A percentile compares a stretch with the other conserved stretches of the same genome.
Conservation (phyloP, 2,113 vertebrate species). For the Elanus axillaris region DNA sequence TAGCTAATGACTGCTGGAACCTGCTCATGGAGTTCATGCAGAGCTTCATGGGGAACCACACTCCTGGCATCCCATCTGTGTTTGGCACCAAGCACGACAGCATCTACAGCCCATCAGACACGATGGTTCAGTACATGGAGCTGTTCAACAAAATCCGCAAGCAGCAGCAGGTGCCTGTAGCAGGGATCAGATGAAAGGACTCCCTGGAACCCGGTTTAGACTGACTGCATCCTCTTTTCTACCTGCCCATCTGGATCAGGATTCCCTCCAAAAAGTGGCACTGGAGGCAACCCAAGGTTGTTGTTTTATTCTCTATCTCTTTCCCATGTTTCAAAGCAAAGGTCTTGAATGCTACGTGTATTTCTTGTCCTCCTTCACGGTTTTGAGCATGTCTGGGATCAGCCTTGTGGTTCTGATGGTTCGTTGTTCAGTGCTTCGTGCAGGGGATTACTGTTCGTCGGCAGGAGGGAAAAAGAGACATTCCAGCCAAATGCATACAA, state of each 20-base stretch:
- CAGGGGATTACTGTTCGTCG: background rate
- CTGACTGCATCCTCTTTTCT: background rate
- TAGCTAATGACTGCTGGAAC: slow-evolving; percentile 96
- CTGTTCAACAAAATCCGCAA: slow-evolving; percentile 97
- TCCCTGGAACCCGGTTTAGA: background rate
- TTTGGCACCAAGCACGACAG: slow-evolving; percentile 85
- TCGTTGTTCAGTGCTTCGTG: fast-evolving
- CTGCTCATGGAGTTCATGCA: slow-evolving; percentile 95
- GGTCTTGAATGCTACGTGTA: fast-evolving
- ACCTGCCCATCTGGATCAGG: background rate
- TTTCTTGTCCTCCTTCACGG: background rate
- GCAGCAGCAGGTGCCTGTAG: slow-evolving; percentile 86
- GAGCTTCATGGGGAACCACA: slow-evolving; percentile 85
- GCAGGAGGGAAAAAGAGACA: background rate
- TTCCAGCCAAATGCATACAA: background rate
- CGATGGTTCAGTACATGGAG: slow-evolving; percentile 96
- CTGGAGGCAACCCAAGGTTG: background rate
- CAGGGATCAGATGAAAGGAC: slow-evolving; percentile 77
- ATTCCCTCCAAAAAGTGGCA: background rate
- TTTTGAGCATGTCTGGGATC: background rate
- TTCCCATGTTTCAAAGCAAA: background rate
- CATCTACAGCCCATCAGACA: slow-evolving; percentile 84
- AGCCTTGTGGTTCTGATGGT: fast-evolving
- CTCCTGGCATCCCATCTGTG: slow-evolving; percentile 83
- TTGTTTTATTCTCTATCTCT: background rate